Evolutionary conservation across 2,888 invertebrate species (phyloP).

Genomic region (Apodemia mormo): DNA sequence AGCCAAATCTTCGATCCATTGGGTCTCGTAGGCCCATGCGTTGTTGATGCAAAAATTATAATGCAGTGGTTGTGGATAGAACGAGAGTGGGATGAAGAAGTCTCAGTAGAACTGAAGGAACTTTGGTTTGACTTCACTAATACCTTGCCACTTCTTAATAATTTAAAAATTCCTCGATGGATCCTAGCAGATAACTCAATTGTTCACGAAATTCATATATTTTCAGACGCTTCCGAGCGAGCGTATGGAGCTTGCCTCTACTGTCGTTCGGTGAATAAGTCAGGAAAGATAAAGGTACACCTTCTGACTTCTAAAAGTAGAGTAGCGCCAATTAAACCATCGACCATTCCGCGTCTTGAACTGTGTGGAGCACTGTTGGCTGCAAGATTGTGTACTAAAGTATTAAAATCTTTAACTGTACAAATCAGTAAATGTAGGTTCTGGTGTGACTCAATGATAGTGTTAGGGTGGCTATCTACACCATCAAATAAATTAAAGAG

Average conservation of each 20-base stretch:
- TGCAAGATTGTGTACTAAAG: slow-evolving; percentile 25
- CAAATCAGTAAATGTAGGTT: not conserved
- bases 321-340: slow-evolving; percentile 27
- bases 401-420: slow-evolving; percentile 11
- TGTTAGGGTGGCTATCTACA: slow-evolving; percentile 18
- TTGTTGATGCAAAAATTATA: slow-evolving; percentile 36
- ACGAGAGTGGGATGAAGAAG: slow-evolving; percentile 30
- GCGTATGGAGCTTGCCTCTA: slow-evolving; percentile 42
- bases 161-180: slow-evolving; percentile 36
- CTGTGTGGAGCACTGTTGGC: slow-evolving; percentile 31
- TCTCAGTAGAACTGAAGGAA: slow-evolving; percentile 31
- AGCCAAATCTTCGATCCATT: slow-evolving; percentile 41
- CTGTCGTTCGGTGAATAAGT: slow-evolving; percentile 25
- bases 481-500: slow-evolving; percentile 15
- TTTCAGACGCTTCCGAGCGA: slow-evolving; percentile 39
- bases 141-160: slow-evolving; percentile 29
- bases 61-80: slow-evolving; percentile 36
- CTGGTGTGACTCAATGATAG: slow-evolving; percentile 21
- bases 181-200: slow-evolving; percentile 22
- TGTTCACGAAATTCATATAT: slow-evolving; percentile 38
- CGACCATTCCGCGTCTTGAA: slow-evolving; percentile 31
- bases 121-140: slow-evolving; percentile 22
- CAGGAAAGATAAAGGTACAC: slow-evolving; percentile 27
- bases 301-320: slow-evolving; percentile 13
- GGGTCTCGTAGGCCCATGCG: slow-evolving; percentile 38